phyloP scores from a whole-genome alignment of 2,888 invertebrate species.

The Reticulitermes lucifugus region DNA sequence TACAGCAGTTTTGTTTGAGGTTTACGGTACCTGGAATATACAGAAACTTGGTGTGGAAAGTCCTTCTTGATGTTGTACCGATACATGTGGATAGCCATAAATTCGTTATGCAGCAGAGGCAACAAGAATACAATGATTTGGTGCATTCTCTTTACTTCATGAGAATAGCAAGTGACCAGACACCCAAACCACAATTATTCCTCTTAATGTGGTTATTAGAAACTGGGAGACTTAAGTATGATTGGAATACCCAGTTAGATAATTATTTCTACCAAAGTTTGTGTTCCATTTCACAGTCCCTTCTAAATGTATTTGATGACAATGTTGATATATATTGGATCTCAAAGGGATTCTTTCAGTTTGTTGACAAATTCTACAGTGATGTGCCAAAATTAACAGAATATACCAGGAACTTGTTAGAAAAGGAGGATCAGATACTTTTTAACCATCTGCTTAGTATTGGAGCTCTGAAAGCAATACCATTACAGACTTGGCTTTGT shows the following conservation, averaged over 20 bases:
- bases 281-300: conserved; percentile 74
- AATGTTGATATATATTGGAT: conserved; percentile 88
- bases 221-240: conserved; percentile 72
- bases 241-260: conserved; percentile 66
- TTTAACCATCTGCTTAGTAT: conserved; percentile 75
- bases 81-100: conserved; percentile 80
- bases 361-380: conserved; percentile 74
- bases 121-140: conserved; percentile 78
- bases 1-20: conserved; percentile 86
- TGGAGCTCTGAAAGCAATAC: conserved; percentile 73
- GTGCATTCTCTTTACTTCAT: conserved; percentile 76
- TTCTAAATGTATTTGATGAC: conserved; percentile 78
- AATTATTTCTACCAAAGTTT: conserved; percentile 64
- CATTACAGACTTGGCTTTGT: conserved; percentile 83
- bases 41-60: conserved; percentile 86
- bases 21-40: conserved; percentile 87
- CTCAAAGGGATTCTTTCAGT: conserved; percentile 79
- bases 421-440: conserved; percentile 81
- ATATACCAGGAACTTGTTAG: conserved; percentile 74
- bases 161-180: conserved; percentile 72
- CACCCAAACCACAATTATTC: conserved; percentile 76
- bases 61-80: conserved; percentile 86
- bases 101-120: conserved; percentile 80
- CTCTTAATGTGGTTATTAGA: conserved; percentile 86
- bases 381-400: conserved; percentile 77